Evolutionary conservation across 1,140 invertebrate genomes (phyloP).

Genomic region (Drosophila grimshawi): DNA sequence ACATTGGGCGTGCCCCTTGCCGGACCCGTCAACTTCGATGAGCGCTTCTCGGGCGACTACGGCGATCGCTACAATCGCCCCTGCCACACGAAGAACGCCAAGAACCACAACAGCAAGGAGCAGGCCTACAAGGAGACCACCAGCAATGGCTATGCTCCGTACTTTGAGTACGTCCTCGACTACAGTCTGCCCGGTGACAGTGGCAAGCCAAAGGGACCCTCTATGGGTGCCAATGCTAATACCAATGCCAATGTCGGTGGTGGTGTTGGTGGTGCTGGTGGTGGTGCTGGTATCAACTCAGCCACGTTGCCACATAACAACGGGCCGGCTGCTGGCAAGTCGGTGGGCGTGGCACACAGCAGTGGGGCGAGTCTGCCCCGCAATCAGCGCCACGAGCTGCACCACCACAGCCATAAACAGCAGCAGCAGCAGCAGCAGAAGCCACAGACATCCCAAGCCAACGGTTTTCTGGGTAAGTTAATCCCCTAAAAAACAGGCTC

Average conservation of each 20-base stretch:
- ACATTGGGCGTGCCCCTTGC: conserved; percentile 88
- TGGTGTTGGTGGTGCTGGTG: too few relatives aligned
- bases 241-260: background rate
- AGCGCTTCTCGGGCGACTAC: conserved; percentile 94
- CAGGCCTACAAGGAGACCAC: conserved; percentile 86
- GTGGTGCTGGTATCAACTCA: conserved; percentile 65
- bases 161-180: conserved; percentile 93
- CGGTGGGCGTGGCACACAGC: conserved; percentile 17
- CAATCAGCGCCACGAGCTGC: conserved; percentile 73
- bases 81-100: conserved; percentile 72
- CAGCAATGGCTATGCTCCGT: conserved; percentile 94
- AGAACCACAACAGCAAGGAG: conserved; percentile 69
- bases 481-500: background rate
- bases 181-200: conserved; percentile 90
- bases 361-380: conserved; percentile 74
- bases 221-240: too few relatives aligned
- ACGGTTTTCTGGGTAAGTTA: conserved; percentile 79
- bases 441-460: conserved; percentile 56
- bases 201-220: conserved; percentile 44
- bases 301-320: conserved; percentile 76
- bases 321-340: conserved; percentile 15
- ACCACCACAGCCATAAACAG: conserved; percentile 42
- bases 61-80: conserved; percentile 71
- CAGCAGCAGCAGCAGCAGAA: conserved; percentile 35
- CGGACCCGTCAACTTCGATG: conserved; percentile 90